Percentiles rank a stretch among this genome's conserved stretches.
These are phyloP conservation scores for Junonia oenone DNA, from an alignment of 2,888 invertebrate genomes.

Conservation along the genomic window DNA sequence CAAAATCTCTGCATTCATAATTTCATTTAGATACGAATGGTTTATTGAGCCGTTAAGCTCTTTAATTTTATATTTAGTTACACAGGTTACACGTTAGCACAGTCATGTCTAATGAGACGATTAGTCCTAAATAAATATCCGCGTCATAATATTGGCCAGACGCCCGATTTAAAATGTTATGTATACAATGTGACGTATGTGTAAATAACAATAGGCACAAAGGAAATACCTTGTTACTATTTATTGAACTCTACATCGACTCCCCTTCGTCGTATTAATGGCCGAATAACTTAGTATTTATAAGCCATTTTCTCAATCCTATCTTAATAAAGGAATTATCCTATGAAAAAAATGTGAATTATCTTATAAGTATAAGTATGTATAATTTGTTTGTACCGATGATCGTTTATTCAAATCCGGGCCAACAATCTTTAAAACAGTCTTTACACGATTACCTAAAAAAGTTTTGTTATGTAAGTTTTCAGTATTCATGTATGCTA, in stretches of 20 bases:
- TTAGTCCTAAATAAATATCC: constrained; percentile 30
- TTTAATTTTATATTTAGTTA: constrained; percentile 3
- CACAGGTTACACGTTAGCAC: constrained; percentile 8
- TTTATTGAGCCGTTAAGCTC: not conserved
- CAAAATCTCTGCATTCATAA: too few species aligned
- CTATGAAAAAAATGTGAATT: too few species aligned
- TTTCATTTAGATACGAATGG: not conserved
- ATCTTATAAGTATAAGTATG: too few species aligned
- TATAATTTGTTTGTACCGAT: too few species aligned
- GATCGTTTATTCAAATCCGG: too few species aligned
- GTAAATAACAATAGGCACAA: constrained; percentile 14
- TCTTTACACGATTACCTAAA: too few species aligned
- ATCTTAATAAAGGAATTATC: too few species aligned
- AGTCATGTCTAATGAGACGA: constrained; percentile 20
- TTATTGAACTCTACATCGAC: not conserved
- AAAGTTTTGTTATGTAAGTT: too few species aligned
- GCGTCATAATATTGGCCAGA: constrained; percentile 31
- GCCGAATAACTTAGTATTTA: not conserved
- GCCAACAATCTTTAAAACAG: too few species aligned
- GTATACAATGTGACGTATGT: constrained; percentile 18
- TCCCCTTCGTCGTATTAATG: not conserved
- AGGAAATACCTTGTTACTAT: not conserved
- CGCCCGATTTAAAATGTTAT: constrained; percentile 24
- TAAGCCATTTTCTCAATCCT: too few species aligned
- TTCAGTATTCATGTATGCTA: too few species aligned